These are phyloP conservation scores for human (Homo sapiens) DNA, from an alignment of 2,113 vertebrate genomes.

Conservation along the genomic window GRCh38 chr14:94820501-94821000, in stretches of 20 bases:
- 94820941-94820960: background rate
- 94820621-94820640: background rate
- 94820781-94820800: background rate
- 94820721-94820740: too few relatives aligned
- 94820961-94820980: background rate
- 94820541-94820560: background rate
- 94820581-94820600: rapidly evolving
- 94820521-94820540: background rate
- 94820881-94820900: background rate
- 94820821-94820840: background rate
- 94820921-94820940: background rate
- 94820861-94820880: rapidly evolving
- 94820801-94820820: background rate
- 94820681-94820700: background rate
- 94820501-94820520: too few relatives aligned
- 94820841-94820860: background rate
- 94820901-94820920: background rate
- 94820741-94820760: too few relatives aligned
- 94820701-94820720: background rate
- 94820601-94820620: too few relatives aligned
- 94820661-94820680: background rate
- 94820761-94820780: rapidly evolving
- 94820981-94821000: rapidly evolving
- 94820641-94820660: too few relatives aligned
- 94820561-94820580: background rate